phyloP scores from a whole-genome alignment of 2,888 invertebrate species.

The Isotomurus palustris region DNA sequence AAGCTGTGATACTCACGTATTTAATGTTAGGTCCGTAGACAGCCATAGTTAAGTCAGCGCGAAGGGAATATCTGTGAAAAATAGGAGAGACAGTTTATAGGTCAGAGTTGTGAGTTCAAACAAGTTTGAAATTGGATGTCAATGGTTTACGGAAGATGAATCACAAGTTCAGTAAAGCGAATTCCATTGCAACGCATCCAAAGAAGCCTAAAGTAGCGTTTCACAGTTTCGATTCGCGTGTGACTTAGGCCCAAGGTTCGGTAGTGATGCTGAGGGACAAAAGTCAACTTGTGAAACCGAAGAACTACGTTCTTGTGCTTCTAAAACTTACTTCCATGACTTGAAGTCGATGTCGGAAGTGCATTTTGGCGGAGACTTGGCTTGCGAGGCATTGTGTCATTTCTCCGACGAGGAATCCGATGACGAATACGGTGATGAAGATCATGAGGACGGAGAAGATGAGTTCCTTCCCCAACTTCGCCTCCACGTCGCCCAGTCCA shows the following conservation, averaged over 20 bases:
- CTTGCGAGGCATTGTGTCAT: conserved; percentile 42
- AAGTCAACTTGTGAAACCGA: not conserved
- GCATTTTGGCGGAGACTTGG: conserved; percentile 42
- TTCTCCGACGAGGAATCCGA: conserved; percentile 41
- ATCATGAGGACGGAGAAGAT: conserved; percentile 30
- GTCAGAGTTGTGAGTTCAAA: too few relatives aligned
- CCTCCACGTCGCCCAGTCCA: conserved; percentile 29
- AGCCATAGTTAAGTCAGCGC: conserved; percentile 39
- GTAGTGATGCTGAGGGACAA: conserved; percentile 25
- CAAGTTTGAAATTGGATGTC: too few relatives aligned
- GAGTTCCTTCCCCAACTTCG: conserved; percentile 24
- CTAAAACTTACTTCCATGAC: conserved; percentile 31
- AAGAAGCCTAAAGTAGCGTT: conserved; percentile 35
- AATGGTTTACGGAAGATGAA: conserved; percentile 39
- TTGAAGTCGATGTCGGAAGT: conserved; percentile 39
- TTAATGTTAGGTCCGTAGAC: conserved; percentile 39
- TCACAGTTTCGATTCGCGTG: conserved; percentile 26
- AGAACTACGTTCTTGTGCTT: not conserved
- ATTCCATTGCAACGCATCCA: conserved; percentile 32
- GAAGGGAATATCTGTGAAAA: conserved; percentile 30
- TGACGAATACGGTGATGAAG: conserved; percentile 33
- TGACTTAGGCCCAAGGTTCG: conserved; percentile 30
- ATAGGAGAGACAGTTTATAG: too few relatives aligned
- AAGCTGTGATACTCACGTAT: conserved; percentile 26
- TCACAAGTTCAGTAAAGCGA: conserved; percentile 22